These are phyloP conservation scores for Spinibarbus caldwelli DNA, from an alignment of 2,797 vertebrate genomes.

Conservation along the genomic window DNA sequence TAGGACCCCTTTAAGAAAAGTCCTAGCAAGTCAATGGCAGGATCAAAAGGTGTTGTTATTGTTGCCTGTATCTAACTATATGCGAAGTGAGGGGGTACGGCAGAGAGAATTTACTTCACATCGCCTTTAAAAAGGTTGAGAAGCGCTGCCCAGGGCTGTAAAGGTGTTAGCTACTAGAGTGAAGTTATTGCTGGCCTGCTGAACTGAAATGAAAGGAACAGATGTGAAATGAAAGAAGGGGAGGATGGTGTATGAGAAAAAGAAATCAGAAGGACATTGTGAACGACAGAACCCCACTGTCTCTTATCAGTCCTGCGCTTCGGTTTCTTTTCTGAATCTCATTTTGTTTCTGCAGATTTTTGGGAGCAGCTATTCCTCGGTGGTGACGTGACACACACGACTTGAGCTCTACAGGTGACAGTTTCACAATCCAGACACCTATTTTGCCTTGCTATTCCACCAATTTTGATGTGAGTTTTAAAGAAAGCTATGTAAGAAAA, in stretches of 20 bases:
- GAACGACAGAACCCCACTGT: conserved; percentile 83
- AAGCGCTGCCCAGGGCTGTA: conserved; percentile 39
- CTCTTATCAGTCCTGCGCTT: conserved; percentile 76
- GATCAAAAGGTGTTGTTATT: conserved; percentile 39
- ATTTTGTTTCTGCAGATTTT: conserved; percentile 31
- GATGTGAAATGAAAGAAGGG: conserved; percentile 62
- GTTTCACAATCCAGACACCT: conserved; percentile 22
- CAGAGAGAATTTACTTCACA: conserved; percentile 32
- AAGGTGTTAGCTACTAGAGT: conserved; percentile 43
- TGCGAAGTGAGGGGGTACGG: background rate
- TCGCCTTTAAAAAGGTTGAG: conserved; percentile 31
- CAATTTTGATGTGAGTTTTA: conserved; percentile 26
- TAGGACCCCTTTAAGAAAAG: no score
- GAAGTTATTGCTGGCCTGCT: conserved; percentile 55
- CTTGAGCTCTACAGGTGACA: conserved; percentile 15
- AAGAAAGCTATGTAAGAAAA: background rate
- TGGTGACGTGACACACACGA: background rate
- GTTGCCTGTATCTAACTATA: conserved; percentile 20
- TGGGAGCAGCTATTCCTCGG: background rate
- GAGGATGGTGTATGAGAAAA: conserved; percentile 73
- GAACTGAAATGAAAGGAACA: conserved; percentile 52
- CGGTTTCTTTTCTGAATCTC: conserved; percentile 40
- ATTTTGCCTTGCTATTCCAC: conserved; percentile 34
- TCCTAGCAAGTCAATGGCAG: conserved; percentile 22
- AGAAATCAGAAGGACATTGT: conserved; percentile 65